phyloP scores from a whole-genome alignment of 2,113 vertebrate species.

The Ifrita kowaldi region DNA sequence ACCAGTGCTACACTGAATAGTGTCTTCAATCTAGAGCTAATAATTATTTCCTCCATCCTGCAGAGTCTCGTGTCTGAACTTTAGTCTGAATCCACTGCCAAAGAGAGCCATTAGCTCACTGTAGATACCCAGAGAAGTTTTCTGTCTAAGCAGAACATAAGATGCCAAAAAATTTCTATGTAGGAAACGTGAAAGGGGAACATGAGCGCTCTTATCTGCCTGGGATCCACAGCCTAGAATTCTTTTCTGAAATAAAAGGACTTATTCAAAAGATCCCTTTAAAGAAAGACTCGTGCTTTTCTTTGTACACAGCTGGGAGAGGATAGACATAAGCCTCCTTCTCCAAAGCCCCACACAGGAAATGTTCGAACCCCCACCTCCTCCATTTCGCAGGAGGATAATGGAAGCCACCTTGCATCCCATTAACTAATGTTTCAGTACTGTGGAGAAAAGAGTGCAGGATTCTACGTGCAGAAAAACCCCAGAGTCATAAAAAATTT shows the following conservation, averaged over 20 bases:
- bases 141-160: not conserved
- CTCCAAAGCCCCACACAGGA: not conserved
- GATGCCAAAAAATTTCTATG: not conserved
- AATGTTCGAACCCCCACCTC: not conserved
- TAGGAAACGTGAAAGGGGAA: not conserved
- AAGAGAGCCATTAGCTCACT: not conserved
- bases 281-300: not conserved
- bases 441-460: not conserved
- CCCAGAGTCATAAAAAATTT: not conserved
- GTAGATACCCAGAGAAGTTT: not conserved
- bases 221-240: not conserved
- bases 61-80: not conserved
- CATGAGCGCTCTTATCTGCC: not conserved
- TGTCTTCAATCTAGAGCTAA: not conserved
- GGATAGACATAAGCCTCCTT: not conserved
- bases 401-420: not conserved
- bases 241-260: not conserved
- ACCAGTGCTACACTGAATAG: not conserved
- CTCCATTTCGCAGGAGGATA: not conserved
- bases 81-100: not conserved
- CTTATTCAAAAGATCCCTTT: not conserved
- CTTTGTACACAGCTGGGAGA: not conserved
- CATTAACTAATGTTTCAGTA: not conserved
- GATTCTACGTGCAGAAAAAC: not conserved
- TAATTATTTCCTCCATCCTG: not conserved